These are phyloP conservation scores for Brachyistius frenatus DNA, from an alignment of 2,113 vertebrate species.

Conservation along the genomic window DNA sequence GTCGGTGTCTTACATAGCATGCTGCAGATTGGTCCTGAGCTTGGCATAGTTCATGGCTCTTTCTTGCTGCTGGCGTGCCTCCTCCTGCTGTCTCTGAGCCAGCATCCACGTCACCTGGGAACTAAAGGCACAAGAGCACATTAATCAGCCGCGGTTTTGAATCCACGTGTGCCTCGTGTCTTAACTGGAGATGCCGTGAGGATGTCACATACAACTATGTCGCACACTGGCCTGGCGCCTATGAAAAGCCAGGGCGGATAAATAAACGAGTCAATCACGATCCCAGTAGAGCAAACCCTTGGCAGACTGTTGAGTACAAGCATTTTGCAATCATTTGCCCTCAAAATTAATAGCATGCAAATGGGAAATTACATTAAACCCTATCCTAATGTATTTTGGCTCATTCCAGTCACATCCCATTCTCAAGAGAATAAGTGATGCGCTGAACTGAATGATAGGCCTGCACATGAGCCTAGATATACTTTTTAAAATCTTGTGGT, in stretches of 20 bases:
- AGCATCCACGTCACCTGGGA: slow-evolving; percentile 99
- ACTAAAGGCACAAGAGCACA: slow-evolving; percentile 77
- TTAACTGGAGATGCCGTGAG: slow-evolving; percentile 14
- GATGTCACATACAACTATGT: slow-evolving; percentile 16
- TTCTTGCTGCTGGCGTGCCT: slow-evolving; percentile 96
- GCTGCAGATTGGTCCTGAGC: slow-evolving; percentile 98
- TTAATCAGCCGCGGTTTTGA: slow-evolving; percentile 13
- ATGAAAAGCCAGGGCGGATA: slow-evolving; percentile 42
- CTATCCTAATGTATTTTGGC: slow-evolving; percentile 65
- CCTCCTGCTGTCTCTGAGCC: slow-evolving; percentile 96
- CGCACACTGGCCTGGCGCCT: slow-evolving; percentile 45
- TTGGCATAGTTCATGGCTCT: slow-evolving; percentile 98
- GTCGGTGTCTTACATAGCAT: slow-evolving; percentile 92
- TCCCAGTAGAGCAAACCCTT: slow-evolving; percentile 54
- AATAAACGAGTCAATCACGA: slow-evolving; percentile 58
- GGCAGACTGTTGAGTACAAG: slow-evolving; percentile 57
- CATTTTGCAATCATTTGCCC: slow-evolving; percentile 51
- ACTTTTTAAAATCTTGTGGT: slow-evolving; percentile 44
- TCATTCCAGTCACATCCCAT: slow-evolving; percentile 38
- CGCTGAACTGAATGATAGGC: slow-evolving; percentile 14
- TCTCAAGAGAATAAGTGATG: slow-evolving; percentile 37
- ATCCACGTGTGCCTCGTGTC: slow-evolving; percentile 14
- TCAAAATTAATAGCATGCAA: slow-evolving; percentile 65
- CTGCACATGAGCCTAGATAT: slow-evolving; percentile 44
- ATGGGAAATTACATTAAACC: slow-evolving; percentile 59